Evolutionary conservation across 1,140 invertebrate species (phyloP), one percentile per base, ranked within the genome.

Genomic region (Alviniconcha marisindica): DNA sequence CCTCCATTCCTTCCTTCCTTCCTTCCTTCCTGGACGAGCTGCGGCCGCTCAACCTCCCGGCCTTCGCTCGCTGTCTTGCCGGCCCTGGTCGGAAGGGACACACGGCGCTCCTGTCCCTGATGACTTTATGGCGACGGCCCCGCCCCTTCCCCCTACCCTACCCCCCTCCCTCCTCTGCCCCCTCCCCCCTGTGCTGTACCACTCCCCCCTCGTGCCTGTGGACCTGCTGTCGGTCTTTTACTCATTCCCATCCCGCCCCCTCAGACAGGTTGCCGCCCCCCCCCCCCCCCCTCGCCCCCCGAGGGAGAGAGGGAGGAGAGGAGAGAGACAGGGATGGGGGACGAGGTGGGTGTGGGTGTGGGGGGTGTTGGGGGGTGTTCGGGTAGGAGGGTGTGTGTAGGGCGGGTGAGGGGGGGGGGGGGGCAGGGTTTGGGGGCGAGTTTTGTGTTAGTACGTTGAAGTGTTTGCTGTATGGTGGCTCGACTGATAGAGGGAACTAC

Each of bases 121-220:
- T 54, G 44, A 77, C 44, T 77, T 77, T 54, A 54, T 77, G 76
- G 76, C 54, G 33, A 48, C 1, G 12, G 33, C 21, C 38, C 77
- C 51, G 21, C 77, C 28, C 12, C 28, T 21, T 14, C 4, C 31
- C 40, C 31, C n/a, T 31, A 31, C 56, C n/a, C 24, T 31, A 18
- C 60, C 1, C 40, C 21, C 63, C 78, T 44, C 36, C 38, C 31
- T 38, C n/a, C 31, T n/a, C n/a, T 48, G 18, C 71, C 21, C 56
- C 56, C 63, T 44, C 71, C 71, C 28, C 28, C 63, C 56, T 60
- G 15, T n/a, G 3, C 21, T 66, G n/a, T 71, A 1, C 31, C 33
- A 33, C 69, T 71, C 69, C 69, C 24, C 69, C 69, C 69, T 36
- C 69, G 33, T 33, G 14, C 40, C 36, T 71, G 69, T 71, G 36